phyloP scores from a whole-genome alignment of 2,888 invertebrate species.

The Spilarctia lutea region DNA sequence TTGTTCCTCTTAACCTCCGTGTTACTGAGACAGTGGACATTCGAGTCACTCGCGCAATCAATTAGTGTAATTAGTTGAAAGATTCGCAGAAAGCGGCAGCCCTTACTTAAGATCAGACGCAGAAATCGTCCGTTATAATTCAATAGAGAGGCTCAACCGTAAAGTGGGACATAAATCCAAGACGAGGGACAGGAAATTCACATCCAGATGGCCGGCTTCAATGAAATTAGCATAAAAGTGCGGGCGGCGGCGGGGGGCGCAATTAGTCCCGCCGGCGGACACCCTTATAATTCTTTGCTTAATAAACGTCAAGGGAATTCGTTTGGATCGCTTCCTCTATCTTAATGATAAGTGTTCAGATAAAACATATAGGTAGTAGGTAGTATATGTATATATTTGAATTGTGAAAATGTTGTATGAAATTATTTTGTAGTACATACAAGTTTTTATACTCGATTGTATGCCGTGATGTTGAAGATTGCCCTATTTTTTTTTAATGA shows the following conservation, averaged over 20 bases:
- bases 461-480: too few species aligned
- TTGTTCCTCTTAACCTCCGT: not conserved
- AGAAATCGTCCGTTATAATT: conserved; percentile 24
- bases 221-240: conserved; percentile 53
- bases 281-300: conserved; percentile 18
- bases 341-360: not conserved
- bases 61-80: conserved; percentile 8
- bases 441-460: too few species aligned
- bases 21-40: not conserved
- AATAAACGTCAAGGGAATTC: not conserved
- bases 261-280: conserved; percentile 41
- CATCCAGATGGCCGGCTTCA: conserved; percentile 41
- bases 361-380: not conserved
- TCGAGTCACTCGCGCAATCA: not conserved
- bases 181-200: conserved; percentile 24
- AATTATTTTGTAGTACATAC: not conserved
- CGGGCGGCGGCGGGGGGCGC: conserved; percentile 30
- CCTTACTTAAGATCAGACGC: conserved; percentile 23
- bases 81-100: conserved; percentile 16
- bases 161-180: conserved; percentile 36
- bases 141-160: conserved; percentile 11
- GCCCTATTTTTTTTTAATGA: too few species aligned
- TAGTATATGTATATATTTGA: not conserved
- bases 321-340: not conserved
- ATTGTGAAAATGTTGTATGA: not conserved